Base-by-base conservation (phyloP, 2,797 vertebrate species). In the Sebastes iracundus region DNA sequence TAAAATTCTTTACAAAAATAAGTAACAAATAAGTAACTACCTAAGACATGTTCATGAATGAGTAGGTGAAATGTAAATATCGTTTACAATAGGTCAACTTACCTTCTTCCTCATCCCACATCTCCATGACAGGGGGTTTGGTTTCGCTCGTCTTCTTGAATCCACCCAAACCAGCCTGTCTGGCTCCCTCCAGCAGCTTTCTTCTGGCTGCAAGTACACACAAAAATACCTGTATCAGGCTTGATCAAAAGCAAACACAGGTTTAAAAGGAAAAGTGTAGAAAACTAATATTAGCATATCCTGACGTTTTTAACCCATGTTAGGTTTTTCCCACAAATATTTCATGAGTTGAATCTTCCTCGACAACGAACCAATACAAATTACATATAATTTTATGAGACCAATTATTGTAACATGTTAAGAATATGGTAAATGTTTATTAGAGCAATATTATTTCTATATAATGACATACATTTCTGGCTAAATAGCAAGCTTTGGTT, bases 31-130 rank as follows among this genome's bases (percentile, higher is more conserved):
- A 38, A 59, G 60, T 20, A 62, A 79, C 4, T 8, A 27, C 2
- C 1, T 10, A 6, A 8, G 4, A 58, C 3, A 77, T 53, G 18
- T 55, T 56, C 0, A 68, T n/a, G 11, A 55, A 58, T 46, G 13
- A 76, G 4, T 18, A 6, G 4, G 25, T 73, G 6, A 46, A 49
- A 35, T 60, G 5, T 1, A 60, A 13, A 60, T 35, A 79, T 58
- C 18, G 6, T 46, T 13, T 11, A 23, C 25, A 65, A 27, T 71
- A 33, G 25, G 32, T 66, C 25, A 77, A 84, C 82, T 71, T 84
- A 98, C 98, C 96, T 93, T 97, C 96, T 70, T 95, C 95, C 66
- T 96, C 96, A 94, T 98, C 97, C 96, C 94, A 97, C 98, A 99
- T 99, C 85, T 96, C 96, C 91, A 94, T 93, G 88, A 91, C 80